phyloP scores from a whole-genome alignment of 2,113 vertebrate species.

The Proterorhinus semilunaris region DNA sequence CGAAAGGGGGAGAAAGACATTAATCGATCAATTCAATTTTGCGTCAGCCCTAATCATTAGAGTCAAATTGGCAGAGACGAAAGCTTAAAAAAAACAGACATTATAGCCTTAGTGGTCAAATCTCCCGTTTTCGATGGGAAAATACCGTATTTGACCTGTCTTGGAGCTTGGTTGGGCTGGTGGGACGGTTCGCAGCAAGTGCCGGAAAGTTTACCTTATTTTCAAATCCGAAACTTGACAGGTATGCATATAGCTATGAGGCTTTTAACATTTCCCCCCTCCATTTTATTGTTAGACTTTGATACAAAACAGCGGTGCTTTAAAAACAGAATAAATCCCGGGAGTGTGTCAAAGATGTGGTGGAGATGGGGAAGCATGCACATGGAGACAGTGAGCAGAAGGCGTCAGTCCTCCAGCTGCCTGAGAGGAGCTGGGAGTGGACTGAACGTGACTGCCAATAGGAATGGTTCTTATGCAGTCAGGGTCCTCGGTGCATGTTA shows the following conservation, averaged over 20 bases:
- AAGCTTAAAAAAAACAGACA: too few species aligned
- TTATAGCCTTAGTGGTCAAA: too few species aligned
- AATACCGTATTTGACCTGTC: too few species aligned
- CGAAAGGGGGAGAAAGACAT: too few species aligned
- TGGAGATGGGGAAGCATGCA: constrained; percentile 29
- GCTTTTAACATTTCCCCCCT: not conserved
- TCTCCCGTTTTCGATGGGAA: too few species aligned
- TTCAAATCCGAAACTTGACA: too few species aligned
- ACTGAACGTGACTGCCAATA: constrained; percentile 56
- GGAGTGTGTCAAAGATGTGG: not conserved
- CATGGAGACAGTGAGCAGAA: constrained; percentile 53
- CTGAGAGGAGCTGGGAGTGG: constrained; percentile 44
- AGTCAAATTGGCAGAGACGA: too few species aligned
- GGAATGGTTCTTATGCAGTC: constrained; percentile 48
- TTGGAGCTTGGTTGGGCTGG: too few species aligned
- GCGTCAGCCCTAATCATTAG: too few species aligned
- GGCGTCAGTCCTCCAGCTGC: constrained; percentile 53
- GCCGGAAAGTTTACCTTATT: too few species aligned
- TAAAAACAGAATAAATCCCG: not conserved
- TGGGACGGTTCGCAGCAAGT: too few species aligned
- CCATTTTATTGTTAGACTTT: not conserved
- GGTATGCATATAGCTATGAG: not conserved
- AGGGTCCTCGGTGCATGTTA: constrained; percentile 62
- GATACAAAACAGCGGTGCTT: not conserved
- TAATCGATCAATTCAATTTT: too few species aligned